Evolutionary conservation across 2,888 invertebrate species (phyloP).

Genomic region (Geophilus truncorum): DNA sequence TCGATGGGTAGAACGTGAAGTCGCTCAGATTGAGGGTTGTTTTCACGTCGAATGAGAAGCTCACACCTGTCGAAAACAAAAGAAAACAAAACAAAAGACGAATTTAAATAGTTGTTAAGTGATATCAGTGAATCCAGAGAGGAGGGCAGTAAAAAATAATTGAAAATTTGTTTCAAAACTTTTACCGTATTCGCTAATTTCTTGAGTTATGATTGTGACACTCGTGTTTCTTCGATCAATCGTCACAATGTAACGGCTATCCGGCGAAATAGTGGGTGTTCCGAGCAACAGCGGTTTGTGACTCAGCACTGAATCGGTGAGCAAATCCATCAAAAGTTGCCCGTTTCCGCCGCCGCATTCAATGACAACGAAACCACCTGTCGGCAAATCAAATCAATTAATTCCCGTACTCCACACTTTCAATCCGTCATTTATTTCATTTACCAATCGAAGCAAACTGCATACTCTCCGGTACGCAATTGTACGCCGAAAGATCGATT

Average conservation of each 20-base stretch:
- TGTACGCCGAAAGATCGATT: conserved; percentile 65
- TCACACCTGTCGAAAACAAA: too few species aligned
- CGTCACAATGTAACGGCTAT: conserved; percentile 64
- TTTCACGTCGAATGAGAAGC: conserved; percentile 67
- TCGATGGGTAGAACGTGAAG: conserved; percentile 66
- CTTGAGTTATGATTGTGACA: conserved; percentile 60
- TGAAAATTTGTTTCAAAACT: too few species aligned
- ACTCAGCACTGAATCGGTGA: conserved; percentile 64
- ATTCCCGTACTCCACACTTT: too few species aligned
- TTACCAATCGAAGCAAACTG: conserved; percentile 67
- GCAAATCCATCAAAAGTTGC: conserved; percentile 64
- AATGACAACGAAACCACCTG: conserved; percentile 66
- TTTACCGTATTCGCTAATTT: conserved; percentile 52
- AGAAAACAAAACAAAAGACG: too few species aligned
- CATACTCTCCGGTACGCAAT: conserved; percentile 65
- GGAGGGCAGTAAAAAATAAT: too few species aligned
- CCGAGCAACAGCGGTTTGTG: conserved; percentile 61
- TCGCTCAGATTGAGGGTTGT: conserved; percentile 68
- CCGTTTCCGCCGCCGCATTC: conserved; percentile 63
- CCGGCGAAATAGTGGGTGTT: conserved; percentile 63
- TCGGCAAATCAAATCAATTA: too few species aligned
- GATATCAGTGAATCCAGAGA: too few species aligned
- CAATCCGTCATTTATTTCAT: too few species aligned
- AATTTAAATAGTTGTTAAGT: too few species aligned
- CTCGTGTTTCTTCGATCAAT: conserved; percentile 59